These are phyloP conservation scores for Sarcophaga peregrina DNA, from an alignment of 1,140 invertebrate genomes.

Conservation along the genomic window DNA sequence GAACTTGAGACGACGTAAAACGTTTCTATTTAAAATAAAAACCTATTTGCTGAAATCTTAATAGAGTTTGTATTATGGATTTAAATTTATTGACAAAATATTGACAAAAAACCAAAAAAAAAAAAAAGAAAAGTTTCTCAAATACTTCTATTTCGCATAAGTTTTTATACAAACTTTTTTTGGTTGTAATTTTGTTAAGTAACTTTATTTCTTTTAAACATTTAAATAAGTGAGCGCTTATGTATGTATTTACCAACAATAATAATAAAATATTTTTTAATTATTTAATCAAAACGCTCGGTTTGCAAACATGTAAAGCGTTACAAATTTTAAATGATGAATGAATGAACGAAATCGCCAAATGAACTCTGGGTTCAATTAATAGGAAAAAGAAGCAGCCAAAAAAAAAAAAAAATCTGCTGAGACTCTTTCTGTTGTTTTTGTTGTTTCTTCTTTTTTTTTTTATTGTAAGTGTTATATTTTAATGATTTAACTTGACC, in stretches of 20 bases:
- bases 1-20: not conserved
- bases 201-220: not conserved
- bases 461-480: conserved; percentile 4
- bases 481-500: conserved; percentile 24
- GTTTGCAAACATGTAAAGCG: too few species aligned
- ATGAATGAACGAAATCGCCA: not conserved
- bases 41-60: not conserved
- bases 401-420: not conserved
- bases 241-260: too few species aligned
- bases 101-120: not conserved
- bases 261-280: too few species aligned
- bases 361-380: conserved; percentile 16
- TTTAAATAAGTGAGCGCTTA: too few species aligned
- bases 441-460: not conserved
- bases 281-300: too few species aligned
- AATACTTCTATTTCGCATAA: not conserved
- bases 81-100: conserved; percentile 3
- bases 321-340: too few species aligned
- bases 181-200: not conserved
- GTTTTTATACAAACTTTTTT: not conserved
- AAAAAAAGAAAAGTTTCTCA: not conserved
- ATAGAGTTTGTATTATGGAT: not conserved
- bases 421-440: not conserved
- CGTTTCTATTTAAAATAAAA: not conserved
- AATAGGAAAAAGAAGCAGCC: not conserved